A percentile compares a stretch with the other conserved stretches of the same genome.
These are phyloP conservation scores for Myotis findleyi DNA, from an alignment of 2,797 vertebrate species.

Conservation along the genomic window DNA sequence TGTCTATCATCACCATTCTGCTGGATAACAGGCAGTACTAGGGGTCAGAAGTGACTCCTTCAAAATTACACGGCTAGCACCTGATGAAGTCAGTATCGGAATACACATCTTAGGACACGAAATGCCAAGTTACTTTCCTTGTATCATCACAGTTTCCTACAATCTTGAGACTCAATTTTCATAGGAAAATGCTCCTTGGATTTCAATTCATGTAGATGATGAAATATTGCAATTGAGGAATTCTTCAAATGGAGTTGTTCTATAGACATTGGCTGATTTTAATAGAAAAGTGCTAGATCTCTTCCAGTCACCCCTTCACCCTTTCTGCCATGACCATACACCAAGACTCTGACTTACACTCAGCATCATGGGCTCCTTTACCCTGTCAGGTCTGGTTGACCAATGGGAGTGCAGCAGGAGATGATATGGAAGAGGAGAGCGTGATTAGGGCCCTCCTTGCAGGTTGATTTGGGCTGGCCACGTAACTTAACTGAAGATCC, in stretches of 20 bases:
- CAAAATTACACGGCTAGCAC: neutral
- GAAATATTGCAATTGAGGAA: neutral
- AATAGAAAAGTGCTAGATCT: neutral
- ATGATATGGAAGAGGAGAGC: neutral
- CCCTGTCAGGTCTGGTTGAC: neutral
- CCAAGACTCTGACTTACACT: neutral
- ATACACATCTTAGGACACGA: neutral
- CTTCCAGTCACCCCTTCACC: neutral
- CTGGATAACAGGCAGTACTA: neutral
- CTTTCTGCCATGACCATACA: neutral
- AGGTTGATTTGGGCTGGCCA: neutral
- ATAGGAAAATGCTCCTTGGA: neutral
- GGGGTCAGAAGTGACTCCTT: neutral
- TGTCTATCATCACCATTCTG: neutral
- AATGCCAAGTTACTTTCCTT: neutral
- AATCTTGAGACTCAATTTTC: neutral
- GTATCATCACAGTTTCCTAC: neutral
- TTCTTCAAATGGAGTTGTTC: neutral
- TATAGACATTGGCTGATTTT: slow-evolving; percentile 1
- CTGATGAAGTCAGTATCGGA: neutral
- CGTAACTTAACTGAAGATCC: neutral
- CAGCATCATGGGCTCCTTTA: neutral
- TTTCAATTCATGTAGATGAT: neutral
- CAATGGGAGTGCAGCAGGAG: neutral
- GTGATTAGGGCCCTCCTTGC: neutral